Percentiles rank a stretch among this genome's conserved stretches.
phyloP scores from a whole-genome alignment of 2,888 invertebrate genomes.

The Drosophila trichaetosa region DNA sequence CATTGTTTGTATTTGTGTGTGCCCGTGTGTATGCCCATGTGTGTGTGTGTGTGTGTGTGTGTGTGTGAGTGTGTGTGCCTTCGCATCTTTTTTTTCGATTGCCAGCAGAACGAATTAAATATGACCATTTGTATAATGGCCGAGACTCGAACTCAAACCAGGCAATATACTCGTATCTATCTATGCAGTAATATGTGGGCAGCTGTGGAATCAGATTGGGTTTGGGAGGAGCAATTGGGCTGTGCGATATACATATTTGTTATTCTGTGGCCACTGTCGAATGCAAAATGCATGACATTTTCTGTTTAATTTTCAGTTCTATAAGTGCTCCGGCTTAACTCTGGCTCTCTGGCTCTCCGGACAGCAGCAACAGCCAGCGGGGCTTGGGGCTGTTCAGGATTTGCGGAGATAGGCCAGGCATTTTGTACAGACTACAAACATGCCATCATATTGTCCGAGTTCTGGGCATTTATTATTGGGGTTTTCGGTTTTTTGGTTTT shows the following conservation, averaged over 20 bases:
- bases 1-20: constrained; percentile 27
- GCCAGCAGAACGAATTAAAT: constrained; percentile 81
- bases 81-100: constrained; percentile 56
- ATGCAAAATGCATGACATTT: constrained; percentile 80
- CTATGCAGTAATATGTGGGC: constrained; percentile 36
- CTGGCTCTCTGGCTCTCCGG: constrained; percentile 43
- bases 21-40: constrained; percentile 5
- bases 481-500: constrained; percentile 23
- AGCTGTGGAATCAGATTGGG: constrained; percentile 18
- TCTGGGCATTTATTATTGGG: constrained; percentile 3
- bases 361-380: not conserved
- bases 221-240: constrained; percentile 10
- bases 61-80: constrained; percentile 18
- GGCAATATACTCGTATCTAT: constrained; percentile 34
- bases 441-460: constrained; percentile 14
- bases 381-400: constrained; percentile 31
- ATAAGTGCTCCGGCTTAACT: constrained; percentile 68
- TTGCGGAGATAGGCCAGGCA: constrained; percentile 36
- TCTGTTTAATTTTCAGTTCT: constrained; percentile 74
- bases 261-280: constrained; percentile 53
- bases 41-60: constrained; percentile 2
- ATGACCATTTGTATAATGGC: constrained; percentile 80
- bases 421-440: constrained; percentile 10
- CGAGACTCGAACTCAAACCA: constrained; percentile 41
- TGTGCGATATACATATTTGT: constrained; percentile 34